Conservation (phyloP, 2,888 invertebrate genomes). For the Alentia gelatinosa region DNA sequence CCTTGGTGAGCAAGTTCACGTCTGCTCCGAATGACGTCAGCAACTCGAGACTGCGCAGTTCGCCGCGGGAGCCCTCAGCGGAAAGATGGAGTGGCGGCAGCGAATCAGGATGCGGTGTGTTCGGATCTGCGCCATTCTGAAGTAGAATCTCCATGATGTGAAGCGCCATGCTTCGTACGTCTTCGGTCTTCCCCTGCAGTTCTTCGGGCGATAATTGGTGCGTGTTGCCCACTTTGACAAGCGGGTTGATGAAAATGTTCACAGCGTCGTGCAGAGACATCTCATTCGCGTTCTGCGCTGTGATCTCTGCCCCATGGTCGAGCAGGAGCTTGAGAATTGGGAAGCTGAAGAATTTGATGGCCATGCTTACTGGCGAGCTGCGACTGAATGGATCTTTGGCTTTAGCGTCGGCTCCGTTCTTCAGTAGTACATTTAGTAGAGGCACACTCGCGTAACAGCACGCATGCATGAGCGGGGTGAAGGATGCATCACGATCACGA, state of each 20-base stretch:
- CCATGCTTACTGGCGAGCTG: background rate
- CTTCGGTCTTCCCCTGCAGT: background rate
- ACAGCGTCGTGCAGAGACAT: background rate
- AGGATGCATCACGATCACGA: background rate
- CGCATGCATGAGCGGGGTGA: background rate
- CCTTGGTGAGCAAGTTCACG: background rate
- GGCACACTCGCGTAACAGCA: background rate
- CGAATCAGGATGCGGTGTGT: background rate
- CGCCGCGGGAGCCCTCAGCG: background rate
- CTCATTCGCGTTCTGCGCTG: background rate
- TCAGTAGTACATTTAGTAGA: background rate
- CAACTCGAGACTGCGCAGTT: background rate
- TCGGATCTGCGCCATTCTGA: background rate
- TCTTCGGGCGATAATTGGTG: background rate
- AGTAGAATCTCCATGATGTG: background rate
- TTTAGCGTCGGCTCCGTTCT: background rate
- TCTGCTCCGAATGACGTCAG: background rate
- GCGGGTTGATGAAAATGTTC: background rate
- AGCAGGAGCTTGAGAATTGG: background rate
- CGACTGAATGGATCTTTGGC: background rate
- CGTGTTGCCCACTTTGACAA: background rate
- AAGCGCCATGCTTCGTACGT: background rate
- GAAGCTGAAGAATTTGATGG: background rate
- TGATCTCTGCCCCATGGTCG: background rate
- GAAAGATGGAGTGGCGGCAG: background rate